Conservation (phyloP, 2,113 vertebrate genomes). For the Megaptera novaeangliae region DNA sequence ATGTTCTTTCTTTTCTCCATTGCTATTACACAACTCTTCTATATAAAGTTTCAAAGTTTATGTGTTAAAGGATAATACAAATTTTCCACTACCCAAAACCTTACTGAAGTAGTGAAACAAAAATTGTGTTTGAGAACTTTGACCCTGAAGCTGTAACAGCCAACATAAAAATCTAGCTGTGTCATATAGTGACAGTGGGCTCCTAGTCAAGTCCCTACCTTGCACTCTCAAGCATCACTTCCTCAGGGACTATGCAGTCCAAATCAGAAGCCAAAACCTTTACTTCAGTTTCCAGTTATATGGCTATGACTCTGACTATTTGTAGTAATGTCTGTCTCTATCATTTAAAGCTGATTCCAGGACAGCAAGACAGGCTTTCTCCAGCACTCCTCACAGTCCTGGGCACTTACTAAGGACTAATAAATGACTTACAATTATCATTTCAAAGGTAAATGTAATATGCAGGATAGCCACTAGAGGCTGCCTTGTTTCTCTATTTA, state of each 20-base stretch:
- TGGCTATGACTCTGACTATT: not conserved
- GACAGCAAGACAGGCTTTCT: not conserved
- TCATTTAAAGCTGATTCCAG: not conserved
- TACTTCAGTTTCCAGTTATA: not conserved
- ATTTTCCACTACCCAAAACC: not conserved
- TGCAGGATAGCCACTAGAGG: constrained; percentile 43
- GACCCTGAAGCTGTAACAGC: not conserved
- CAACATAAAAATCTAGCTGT: not conserved
- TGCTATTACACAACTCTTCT: not conserved
- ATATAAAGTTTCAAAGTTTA: not conserved
- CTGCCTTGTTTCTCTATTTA: not conserved
- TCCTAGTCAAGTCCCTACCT: not conserved
- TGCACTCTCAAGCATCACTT: not conserved
- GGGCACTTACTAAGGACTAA: not conserved
- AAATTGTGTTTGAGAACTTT: not conserved
- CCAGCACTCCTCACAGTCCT: not conserved
- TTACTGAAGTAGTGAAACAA: not conserved
- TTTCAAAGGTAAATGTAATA: not conserved
- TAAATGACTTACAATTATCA: not conserved
- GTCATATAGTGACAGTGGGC: not conserved
- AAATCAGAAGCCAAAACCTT: not conserved
- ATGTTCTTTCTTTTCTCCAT: not conserved
- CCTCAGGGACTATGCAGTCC: not conserved
- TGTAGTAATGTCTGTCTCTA: not conserved
- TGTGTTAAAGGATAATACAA: not conserved